Evolutionary conservation across 2,888 invertebrate genomes (phyloP).

Genomic region (Napeogenes sylphis): DNA sequence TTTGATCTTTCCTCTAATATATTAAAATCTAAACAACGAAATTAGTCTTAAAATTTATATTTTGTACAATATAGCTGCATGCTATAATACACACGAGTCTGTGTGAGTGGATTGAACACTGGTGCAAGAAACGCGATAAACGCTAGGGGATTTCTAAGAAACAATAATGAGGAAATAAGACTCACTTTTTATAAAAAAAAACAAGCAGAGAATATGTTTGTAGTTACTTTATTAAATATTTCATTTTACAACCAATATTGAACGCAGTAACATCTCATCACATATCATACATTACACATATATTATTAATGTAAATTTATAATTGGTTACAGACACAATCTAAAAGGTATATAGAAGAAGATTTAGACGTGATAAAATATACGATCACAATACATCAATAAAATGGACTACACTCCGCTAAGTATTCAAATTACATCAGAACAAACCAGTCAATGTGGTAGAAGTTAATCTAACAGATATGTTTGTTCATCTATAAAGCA

Average conservation of each 20-base stretch:
- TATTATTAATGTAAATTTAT: slow-evolving; percentile 51
- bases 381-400: slow-evolving; percentile 39
- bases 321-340: slow-evolving; percentile 68
- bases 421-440: slow-evolving; percentile 35
- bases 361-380: slow-evolving; percentile 52
- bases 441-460: slow-evolving; percentile 50
- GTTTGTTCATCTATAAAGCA: slow-evolving; percentile 69
- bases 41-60: no score
- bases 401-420: slow-evolving; percentile 28
- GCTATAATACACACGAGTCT: no score
- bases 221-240: slow-evolving; percentile 75
- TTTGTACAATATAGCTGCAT: no score
- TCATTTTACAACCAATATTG: slow-evolving; percentile 74
- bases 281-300: slow-evolving; percentile 61
- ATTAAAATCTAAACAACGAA: no score
- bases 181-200: slow-evolving; percentile 8
- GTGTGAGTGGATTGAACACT: no score
- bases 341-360: slow-evolving; percentile 51
- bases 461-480: slow-evolving; percentile 65
- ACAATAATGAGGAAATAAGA: not conserved
- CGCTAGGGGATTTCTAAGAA: no score
- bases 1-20: no score
- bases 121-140: no score
- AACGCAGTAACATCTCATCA: slow-evolving; percentile 72
- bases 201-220: slow-evolving; percentile 17